A percentile compares a stretch with the other conserved stretches of the same genome.
phyloP scores from a whole-genome alignment of 2,113 vertebrate species.

The Zingel zingel region DNA sequence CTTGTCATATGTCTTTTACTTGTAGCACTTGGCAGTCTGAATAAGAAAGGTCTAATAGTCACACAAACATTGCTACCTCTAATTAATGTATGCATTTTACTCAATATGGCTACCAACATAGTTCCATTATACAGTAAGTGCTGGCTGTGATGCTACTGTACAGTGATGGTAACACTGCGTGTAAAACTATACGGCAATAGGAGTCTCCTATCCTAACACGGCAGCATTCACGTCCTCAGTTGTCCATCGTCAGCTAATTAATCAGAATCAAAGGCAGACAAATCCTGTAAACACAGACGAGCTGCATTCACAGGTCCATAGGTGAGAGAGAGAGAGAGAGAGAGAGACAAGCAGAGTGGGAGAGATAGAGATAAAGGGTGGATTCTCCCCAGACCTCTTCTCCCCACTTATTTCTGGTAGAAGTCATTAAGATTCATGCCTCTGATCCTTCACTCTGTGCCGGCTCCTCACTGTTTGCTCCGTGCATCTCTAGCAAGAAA shows the following conservation, averaged over 20 bases:
- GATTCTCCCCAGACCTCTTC: slow-evolving; percentile 52
- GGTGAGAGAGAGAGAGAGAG: slow-evolving; percentile 42
- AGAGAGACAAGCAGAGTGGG: slow-evolving; percentile 32
- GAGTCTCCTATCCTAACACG: slow-evolving; percentile 24
- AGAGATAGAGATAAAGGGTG: slow-evolving; percentile 50
- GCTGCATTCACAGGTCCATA: slow-evolving; percentile 34
- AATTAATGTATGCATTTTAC: neutral
- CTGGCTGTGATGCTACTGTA: neutral
- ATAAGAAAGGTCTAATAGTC: neutral
- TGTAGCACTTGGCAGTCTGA: neutral
- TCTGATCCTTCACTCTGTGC: slow-evolving; percentile 60
- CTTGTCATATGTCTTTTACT: neutral
- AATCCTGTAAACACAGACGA: slow-evolving; percentile 66
- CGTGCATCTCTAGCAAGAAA: slow-evolving; percentile 49
- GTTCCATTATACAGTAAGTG: neutral
- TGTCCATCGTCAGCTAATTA: slow-evolving; percentile 56
- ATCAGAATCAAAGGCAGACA: slow-evolving; percentile 71
- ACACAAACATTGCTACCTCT: neutral
- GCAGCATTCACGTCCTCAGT: slow-evolving; percentile 26
- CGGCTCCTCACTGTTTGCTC: slow-evolving; percentile 30
- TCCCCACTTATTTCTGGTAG: slow-evolving; percentile 49
- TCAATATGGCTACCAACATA: neutral
- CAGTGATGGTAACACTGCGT: slow-evolving; percentile 2
- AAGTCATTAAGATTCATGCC: slow-evolving; percentile 72
- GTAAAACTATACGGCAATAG: slow-evolving; percentile 22